Base-by-base conservation (phyloP, 1,140 invertebrate genomes). In the Hypsibius dujardini region DNA sequence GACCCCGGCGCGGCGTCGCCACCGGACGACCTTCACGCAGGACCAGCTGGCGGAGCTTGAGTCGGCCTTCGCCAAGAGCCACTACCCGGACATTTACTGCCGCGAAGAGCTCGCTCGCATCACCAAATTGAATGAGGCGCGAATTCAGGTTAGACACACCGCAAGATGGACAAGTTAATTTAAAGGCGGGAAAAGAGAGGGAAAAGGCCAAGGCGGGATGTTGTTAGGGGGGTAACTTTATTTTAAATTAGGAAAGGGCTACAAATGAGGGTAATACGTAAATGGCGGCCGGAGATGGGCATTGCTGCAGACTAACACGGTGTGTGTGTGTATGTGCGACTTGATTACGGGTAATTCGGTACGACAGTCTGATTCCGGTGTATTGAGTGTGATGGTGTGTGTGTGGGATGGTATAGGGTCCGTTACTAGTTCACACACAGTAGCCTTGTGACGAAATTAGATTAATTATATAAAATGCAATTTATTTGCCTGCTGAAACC, bases 21-120 rank as follows among this genome's bases (percentile, higher is more conserved):
- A 72, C 81, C 86, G 95, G 77, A 99, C 95, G 69, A 98, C 95
- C 70, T 98, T 98, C 82, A 98, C 94, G 72, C 84, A 86, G 87
- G 96, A 99, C 85, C 96, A 99, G 85, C 85, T 99, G 80, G 91
- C 93, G 76, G 95, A 99, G 86, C 84, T 99, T 81, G 96, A 99
- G 85, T 87, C 92, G 74, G 96, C 96, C 71, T 99, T 99, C 81
- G 89, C 94, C 75, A 98, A 98, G 85, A 96, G 92, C 74, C 95
- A 99, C 84, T 99, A 99, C 80, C 96, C 96, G 12, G 96, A 99
- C 82, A 99, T 99, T 80, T 99, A 99, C 84, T 97, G 93, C 79
- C 85, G 96, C 80, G 96, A 99, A 82, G 96, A 99, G 83, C 83
- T 99, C 76, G 96, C 96, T 71, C 84, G 95, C 80, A 95, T 93